Conservation (phyloP, 92 coral and sea anemone species). For the Chrysogorgia sp. region DNA sequence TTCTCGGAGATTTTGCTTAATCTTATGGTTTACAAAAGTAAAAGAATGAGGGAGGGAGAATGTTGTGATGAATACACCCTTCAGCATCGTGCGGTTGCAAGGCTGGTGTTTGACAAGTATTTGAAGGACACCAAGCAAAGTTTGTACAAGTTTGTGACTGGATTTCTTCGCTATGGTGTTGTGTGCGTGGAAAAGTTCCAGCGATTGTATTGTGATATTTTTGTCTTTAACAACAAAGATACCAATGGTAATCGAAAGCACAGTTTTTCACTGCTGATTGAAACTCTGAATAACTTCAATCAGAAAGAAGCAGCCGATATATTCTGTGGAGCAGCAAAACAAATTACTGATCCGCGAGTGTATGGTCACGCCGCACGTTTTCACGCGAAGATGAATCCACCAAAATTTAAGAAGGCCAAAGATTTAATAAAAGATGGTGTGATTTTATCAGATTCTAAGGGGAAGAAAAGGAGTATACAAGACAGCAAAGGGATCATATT, state of each 20-base stretch:
- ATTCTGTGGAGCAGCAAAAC: conserved; percentile 67
- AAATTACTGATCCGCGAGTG: conserved; percentile 66
- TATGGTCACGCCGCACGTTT: conserved; percentile 79
- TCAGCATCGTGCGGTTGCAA: conserved; percentile 78
- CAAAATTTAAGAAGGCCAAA: conserved; percentile 63
- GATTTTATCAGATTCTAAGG: conserved; percentile 49
- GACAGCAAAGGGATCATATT: conserved; percentile 72
- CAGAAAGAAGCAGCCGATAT: conserved; percentile 61
- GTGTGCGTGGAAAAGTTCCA: conserved; percentile 52
- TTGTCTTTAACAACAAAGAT: conserved; percentile 64
- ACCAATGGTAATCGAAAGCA: conserved; percentile 6
- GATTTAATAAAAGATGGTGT: conserved; percentile 65
- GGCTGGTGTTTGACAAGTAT: conserved; percentile 58
- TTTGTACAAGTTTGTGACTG: conserved; percentile 52
- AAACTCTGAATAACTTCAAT: conserved; percentile 53
- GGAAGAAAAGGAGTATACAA: conserved; percentile 43
- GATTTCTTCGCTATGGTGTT: conserved; percentile 69
- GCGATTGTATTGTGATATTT: conserved; percentile 63
- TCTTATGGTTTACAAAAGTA: conserved; percentile 72
- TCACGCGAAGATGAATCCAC: conserved; percentile 70
- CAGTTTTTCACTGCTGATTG: conserved; percentile 73
- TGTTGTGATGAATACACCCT: conserved; percentile 64
- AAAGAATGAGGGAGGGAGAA: conserved; percentile 34
- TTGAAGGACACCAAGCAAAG: conserved; percentile 30
- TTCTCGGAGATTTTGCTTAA: conserved; percentile 70